Base-by-base conservation (phyloP, 1,140 invertebrate genomes). In the Melitaea cinxia region DNA sequence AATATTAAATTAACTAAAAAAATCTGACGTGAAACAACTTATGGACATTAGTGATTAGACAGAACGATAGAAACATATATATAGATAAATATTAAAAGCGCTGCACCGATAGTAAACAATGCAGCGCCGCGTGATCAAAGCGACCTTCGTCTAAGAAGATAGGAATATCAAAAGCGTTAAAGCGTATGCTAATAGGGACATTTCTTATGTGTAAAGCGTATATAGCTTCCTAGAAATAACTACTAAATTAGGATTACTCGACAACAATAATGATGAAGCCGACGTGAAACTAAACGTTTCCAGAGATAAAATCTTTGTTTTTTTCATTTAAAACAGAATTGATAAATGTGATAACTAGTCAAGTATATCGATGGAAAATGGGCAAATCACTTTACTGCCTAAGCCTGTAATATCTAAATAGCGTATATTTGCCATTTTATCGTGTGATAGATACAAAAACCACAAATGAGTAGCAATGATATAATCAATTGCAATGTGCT, bases 141-240 rank as follows among this genome's bases (percentile, higher is more conserved):
- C 24, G 50, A 55, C 64, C 50, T 66, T 60, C 37, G 4, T 53
- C 50, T 17, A 14, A 33, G 26, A 35, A 45, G 15, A 59, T 15
- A 28, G 28, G 26, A 45, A 47, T 59, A 49, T 59, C 35, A 39
- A 56, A 56, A 59, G 42, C 26, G 19, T 47, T 35, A 30, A 14
- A 14, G 17, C 15, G 33, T 33, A 59, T 24, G 42, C 45, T 33
- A 49, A 35, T 59, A 35, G 14, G 7, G 7, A 47, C 15, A 59
- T 59, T 59, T 59, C 57, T 59, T 35, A 53, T 30, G 28, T 33
- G 57, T 14, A 10, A 19, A 49, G 57, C 42, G 28, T 53, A 30
- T 33, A 45, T 15, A n/a, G 10, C 35, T 37, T 37, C 35, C 35
- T 4, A 37, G 35, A 37, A 12, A n/a, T 14, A 37, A n/a, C 35